A percentile compares a stretch with the other conserved stretches of the same genome.
phyloP scores from a whole-genome alignment of 2,113 vertebrate species.

The Oryzias curvinotus region DNA sequence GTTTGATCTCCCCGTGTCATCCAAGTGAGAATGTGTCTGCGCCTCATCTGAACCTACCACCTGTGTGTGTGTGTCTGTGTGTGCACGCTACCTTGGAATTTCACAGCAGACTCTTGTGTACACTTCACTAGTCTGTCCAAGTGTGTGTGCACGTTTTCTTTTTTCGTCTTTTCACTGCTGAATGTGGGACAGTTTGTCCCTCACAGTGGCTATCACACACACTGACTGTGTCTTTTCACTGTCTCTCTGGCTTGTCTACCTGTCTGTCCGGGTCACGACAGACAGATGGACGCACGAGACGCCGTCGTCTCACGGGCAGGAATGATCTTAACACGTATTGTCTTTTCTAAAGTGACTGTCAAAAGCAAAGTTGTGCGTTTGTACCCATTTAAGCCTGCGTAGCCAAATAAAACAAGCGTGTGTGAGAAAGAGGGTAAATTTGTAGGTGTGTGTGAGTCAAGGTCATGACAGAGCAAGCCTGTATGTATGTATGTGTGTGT shows the following conservation, averaged over 20 bases:
- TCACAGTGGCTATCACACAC: slow-evolving; percentile 66
- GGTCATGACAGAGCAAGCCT: background rate
- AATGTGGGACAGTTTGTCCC: slow-evolving; percentile 56
- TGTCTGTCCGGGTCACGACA: slow-evolving; percentile 50
- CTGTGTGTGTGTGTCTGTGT: slow-evolving; percentile 21
- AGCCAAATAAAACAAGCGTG: slow-evolving; percentile 74
- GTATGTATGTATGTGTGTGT: slow-evolving; percentile 32
- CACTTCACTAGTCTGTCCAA: slow-evolving; percentile 57
- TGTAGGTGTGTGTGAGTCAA: slow-evolving; percentile 54
- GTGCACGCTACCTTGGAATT: slow-evolving; percentile 62
- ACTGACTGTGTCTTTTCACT: slow-evolving; percentile 67
- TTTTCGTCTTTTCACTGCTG: slow-evolving; percentile 65
- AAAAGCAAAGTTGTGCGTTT: slow-evolving; percentile 66
- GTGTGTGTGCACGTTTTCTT: slow-evolving; percentile 32
- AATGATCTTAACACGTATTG: slow-evolving; percentile 69
- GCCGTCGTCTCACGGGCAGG: slow-evolving; percentile 66
- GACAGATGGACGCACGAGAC: slow-evolving; percentile 47
- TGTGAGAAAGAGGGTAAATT: slow-evolving; percentile 49
- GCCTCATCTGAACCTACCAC: slow-evolving; percentile 45
- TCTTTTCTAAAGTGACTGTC: slow-evolving; percentile 78
- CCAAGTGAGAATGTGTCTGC: slow-evolving; percentile 34
- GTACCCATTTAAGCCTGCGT: slow-evolving; percentile 76
- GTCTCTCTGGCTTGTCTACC: slow-evolving; percentile 52
- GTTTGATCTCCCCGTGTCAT: slow-evolving; percentile 37
- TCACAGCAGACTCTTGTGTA: slow-evolving; percentile 71